Conservation (phyloP, 1,140 invertebrate species). For the Drosophila ironensis region DNA sequence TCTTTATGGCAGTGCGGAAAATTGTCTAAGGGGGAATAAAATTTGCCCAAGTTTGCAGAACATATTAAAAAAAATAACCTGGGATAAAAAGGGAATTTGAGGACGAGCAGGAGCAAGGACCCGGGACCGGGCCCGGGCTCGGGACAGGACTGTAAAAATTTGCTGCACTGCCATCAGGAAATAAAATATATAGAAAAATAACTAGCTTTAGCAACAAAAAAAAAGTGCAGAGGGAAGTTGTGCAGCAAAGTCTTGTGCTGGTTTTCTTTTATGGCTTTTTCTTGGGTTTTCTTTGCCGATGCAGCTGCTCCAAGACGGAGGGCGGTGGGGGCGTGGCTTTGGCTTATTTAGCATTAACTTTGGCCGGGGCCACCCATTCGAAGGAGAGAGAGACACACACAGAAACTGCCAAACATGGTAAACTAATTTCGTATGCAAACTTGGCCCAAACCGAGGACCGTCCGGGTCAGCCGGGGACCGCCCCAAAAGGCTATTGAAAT, state of each 20-base stretch:
- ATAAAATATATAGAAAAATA: slow-evolving; percentile 71
- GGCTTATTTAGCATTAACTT: slow-evolving; percentile 76
- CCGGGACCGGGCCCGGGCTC: too few relatives aligned
- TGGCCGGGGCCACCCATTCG: slow-evolving; percentile 27
- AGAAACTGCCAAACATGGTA: slow-evolving; percentile 48
- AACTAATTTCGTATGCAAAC: slow-evolving; percentile 57
- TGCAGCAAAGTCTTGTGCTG: slow-evolving; percentile 29
- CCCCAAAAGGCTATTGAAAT: slow-evolving; percentile 70
- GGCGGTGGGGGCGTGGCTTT: slow-evolving; percentile 33
- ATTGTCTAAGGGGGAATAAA: slow-evolving; percentile 58
- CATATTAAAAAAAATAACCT: slow-evolving; percentile 66
- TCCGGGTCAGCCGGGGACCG: slow-evolving; percentile 19
- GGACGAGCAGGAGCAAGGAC: slow-evolving; percentile 25
- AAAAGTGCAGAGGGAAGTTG: slow-evolving; percentile 23
- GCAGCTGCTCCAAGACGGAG: slow-evolving; percentile 25
- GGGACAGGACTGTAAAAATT: slow-evolving; percentile 76
- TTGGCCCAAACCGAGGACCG: slow-evolving; percentile 28
- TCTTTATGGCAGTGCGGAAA: slow-evolving; percentile 77
- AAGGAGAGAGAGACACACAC: slow-evolving; percentile 19
- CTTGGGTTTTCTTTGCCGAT: slow-evolving; percentile 18
- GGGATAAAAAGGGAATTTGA: slow-evolving; percentile 5
- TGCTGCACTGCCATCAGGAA: slow-evolving; percentile 56
- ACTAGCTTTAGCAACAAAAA: slow-evolving; percentile 28
- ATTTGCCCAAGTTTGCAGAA: slow-evolving; percentile 71
- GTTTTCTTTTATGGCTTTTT: slow-evolving; percentile 59